Percentiles rank a stretch among this genome's conserved stretches.
phyloP scores from a whole-genome alignment of 2,113 vertebrate species.

The Phrynosoma platyrhinos region DNA sequence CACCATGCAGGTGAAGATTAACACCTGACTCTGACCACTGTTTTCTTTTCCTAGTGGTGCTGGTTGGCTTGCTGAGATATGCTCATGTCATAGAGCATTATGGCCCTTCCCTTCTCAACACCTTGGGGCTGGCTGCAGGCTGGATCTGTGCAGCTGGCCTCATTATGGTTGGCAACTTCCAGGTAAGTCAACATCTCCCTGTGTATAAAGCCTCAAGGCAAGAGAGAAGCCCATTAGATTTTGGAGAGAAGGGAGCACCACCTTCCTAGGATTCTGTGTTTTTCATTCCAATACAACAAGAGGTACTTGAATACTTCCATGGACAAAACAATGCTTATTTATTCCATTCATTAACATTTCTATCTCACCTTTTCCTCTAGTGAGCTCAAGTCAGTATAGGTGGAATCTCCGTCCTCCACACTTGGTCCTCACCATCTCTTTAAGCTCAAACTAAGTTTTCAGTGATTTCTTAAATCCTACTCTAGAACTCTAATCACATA shows the following conservation, averaged over 20 bases:
- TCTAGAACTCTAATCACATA: too few species aligned
- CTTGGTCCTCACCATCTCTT: too few species aligned
- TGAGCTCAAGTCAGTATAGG: too few species aligned
- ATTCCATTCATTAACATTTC: too few species aligned
- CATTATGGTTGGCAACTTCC: slow-evolving; percentile 89
- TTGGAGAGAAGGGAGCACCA: background rate
- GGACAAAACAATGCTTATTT: too few species aligned
- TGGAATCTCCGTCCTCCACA: too few species aligned
- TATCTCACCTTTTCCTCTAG: too few species aligned
- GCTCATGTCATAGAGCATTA: slow-evolving; percentile 85
- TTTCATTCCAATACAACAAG: too few species aligned
- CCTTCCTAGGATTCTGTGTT: too few species aligned
- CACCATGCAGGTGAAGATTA: accelerated
- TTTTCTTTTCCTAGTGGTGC: slow-evolving; percentile 76
- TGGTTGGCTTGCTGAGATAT: slow-evolving; percentile 85
- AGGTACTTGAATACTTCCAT: too few species aligned
- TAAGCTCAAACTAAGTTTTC: too few species aligned
- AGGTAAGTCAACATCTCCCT: slow-evolving; percentile 71
- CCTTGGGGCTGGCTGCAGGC: slow-evolving; percentile 79
- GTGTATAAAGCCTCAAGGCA: background rate
- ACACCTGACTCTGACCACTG: accelerated
- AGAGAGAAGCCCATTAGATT: background rate
- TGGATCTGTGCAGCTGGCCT: slow-evolving; percentile 88
- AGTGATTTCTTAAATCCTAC: too few species aligned
- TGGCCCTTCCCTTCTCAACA: slow-evolving; percentile 84